These are phyloP conservation scores for Illadopsis cleaveri DNA, from an alignment of 2,113 vertebrate genomes.

Conservation along the genomic window DNA sequence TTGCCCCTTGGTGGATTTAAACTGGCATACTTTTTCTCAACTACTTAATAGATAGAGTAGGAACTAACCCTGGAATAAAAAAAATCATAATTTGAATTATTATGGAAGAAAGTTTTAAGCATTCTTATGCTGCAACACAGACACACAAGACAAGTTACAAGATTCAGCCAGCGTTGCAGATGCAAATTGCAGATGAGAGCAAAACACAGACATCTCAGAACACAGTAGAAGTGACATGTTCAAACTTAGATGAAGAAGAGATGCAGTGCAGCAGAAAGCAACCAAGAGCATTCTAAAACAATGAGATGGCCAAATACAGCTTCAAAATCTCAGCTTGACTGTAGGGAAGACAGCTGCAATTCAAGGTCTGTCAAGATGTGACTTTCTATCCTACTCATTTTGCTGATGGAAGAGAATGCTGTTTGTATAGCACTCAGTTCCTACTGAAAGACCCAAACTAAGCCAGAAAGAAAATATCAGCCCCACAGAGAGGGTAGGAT, in stretches of 20 bases:
- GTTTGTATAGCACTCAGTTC: not conserved
- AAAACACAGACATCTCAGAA: not conserved
- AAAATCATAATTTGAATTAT: not conserved
- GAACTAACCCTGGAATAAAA: not conserved
- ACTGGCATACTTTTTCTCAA: not conserved
- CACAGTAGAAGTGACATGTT: not conserved
- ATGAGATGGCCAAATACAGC: not conserved
- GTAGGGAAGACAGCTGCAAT: not conserved
- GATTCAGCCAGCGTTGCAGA: not conserved
- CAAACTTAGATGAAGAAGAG: not conserved
- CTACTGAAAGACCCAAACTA: not conserved
- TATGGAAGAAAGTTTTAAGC: not conserved
- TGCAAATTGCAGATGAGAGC: not conserved
- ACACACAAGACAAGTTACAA: not conserved
- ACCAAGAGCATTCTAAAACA: not conserved
- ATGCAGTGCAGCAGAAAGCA: not conserved
- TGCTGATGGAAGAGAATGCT: not conserved
- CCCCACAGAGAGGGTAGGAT: not conserved
- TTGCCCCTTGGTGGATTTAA: not conserved
- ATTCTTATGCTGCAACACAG: not conserved
- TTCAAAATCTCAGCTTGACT: not conserved
- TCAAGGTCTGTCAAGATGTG: not conserved
- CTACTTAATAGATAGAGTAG: not conserved
- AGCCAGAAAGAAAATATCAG: not conserved
- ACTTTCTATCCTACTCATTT: not conserved